phyloP scores from a whole-genome alignment of 1,140 invertebrate species.

The Oscheius sp. region DNA sequence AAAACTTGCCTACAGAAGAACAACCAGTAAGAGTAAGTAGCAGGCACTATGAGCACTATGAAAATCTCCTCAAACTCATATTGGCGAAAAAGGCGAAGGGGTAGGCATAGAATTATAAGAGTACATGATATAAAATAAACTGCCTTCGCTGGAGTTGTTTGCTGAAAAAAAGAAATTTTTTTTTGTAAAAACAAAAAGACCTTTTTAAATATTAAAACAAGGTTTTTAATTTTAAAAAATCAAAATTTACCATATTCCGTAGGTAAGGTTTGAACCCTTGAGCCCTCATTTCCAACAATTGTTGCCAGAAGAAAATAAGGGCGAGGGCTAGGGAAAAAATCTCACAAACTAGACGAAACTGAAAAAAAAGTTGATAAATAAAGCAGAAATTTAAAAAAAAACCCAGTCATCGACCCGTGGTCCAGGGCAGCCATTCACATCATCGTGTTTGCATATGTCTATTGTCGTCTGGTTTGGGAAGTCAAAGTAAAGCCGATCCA shows the following conservation, averaged over 20 bases:
- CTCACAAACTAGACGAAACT: constrained; percentile 75
- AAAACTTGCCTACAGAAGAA: constrained; percentile 88
- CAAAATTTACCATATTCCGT: constrained; percentile 77
- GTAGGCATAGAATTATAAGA: constrained; percentile 85
- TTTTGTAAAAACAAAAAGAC: no score
- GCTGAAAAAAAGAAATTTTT: constrained; percentile 67
- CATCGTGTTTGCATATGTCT: no score
- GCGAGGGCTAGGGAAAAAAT: constrained; percentile 78
- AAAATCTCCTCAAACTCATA: constrained; percentile 82
- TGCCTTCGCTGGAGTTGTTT: constrained; percentile 85
- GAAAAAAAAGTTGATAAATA: constrained; percentile 40
- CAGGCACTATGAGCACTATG: constrained; percentile 83
- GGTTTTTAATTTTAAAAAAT: neutral
- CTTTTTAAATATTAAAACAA: no score
- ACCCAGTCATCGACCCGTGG: constrained; percentile 52
- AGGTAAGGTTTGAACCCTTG: constrained; percentile 84
- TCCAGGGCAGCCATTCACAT: neutral
- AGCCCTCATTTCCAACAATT: constrained; percentile 87
- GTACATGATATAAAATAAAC: constrained; percentile 89
- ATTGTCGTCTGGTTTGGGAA: constrained; percentile 61
- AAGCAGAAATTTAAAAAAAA: neutral
- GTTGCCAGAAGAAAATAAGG: constrained; percentile 80
- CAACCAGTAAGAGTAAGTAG: constrained; percentile 93
- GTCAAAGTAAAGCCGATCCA: constrained; percentile 65
- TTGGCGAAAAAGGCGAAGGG: constrained; percentile 75